Evolutionary conservation across 2,113 vertebrate species (phyloP).

Genomic region (Tragelaphus buxtoni): DNA sequence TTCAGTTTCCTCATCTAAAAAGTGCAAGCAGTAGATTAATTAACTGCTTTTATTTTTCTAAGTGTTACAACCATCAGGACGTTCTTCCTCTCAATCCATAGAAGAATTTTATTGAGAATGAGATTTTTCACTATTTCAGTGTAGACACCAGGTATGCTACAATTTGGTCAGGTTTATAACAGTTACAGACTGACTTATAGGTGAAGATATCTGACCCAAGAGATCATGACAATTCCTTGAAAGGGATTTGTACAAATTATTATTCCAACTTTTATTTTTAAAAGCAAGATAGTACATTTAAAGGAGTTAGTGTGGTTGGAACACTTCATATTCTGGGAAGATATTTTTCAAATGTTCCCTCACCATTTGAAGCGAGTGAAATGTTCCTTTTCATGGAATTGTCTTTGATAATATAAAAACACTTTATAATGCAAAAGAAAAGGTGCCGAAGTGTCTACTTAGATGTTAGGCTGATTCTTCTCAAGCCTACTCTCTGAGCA

Average conservation of each 20-base stretch:
- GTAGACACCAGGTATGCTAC: not conserved
- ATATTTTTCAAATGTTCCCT: not conserved
- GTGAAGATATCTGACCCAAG: not conserved
- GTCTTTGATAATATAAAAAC: not conserved
- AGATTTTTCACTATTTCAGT: constrained; percentile 7
- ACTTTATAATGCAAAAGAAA: not conserved
- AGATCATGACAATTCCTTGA: not conserved
- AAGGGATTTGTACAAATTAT: not conserved
- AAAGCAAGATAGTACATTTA: not conserved
- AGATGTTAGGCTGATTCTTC: not conserved
- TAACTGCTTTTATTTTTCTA: constrained; percentile 29
- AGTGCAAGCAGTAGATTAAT: not conserved
- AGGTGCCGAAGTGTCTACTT: not conserved
- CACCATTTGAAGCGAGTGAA: not conserved
- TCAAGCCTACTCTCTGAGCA: not conserved
- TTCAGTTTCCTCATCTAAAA: not conserved
- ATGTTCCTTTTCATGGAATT: not conserved
- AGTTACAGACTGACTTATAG: not conserved
- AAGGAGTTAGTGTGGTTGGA: not conserved
- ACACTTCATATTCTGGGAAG: not conserved
- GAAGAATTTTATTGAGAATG: not conserved
- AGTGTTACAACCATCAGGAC: not conserved
- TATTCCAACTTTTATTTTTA: constrained; percentile 1
- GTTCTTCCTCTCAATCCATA: not conserved
- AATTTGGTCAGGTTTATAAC: not conserved